A percentile compares a stretch with the other conserved stretches of the same genome.
Conservation (phyloP, 2,797 vertebrate genomes). For the Aldrovandia affinis region DNA sequence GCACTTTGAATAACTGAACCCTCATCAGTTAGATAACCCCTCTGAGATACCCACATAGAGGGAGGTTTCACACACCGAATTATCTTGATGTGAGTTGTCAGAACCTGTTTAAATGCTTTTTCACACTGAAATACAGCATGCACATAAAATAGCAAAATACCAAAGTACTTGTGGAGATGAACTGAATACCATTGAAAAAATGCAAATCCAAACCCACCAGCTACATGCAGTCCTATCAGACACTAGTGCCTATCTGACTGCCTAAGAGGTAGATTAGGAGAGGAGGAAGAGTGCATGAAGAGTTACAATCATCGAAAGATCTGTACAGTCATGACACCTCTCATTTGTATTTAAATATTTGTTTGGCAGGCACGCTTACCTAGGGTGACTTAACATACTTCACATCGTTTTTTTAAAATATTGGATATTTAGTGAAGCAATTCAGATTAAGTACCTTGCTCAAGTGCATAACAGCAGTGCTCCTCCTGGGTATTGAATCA, state of each 20-base stretch:
- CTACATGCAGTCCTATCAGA: background rate
- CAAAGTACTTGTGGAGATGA: background rate
- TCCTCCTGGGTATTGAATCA: too few species aligned
- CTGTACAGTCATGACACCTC: too few species aligned
- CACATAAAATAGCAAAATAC: background rate
- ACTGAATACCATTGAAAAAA: background rate
- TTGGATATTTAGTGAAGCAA: too few species aligned
- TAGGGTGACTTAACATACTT: too few species aligned
- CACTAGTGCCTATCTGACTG: background rate
- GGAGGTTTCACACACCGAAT: background rate
- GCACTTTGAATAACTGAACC: background rate
- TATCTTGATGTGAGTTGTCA: background rate
- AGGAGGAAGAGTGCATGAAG: too few species aligned
- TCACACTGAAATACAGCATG: background rate
- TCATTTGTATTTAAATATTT: too few species aligned
- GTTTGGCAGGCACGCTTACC: too few species aligned
- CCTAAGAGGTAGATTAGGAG: background rate
- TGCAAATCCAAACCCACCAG: background rate
- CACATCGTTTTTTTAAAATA: too few species aligned
- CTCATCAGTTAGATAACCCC: background rate
- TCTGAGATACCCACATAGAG: background rate
- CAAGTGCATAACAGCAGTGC: too few species aligned
- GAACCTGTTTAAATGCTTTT: background rate
- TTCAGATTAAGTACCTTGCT: too few species aligned
- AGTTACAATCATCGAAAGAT: too few species aligned